Conservation (phyloP, 2,113 vertebrate species). For the Cebus imitator region DNA sequence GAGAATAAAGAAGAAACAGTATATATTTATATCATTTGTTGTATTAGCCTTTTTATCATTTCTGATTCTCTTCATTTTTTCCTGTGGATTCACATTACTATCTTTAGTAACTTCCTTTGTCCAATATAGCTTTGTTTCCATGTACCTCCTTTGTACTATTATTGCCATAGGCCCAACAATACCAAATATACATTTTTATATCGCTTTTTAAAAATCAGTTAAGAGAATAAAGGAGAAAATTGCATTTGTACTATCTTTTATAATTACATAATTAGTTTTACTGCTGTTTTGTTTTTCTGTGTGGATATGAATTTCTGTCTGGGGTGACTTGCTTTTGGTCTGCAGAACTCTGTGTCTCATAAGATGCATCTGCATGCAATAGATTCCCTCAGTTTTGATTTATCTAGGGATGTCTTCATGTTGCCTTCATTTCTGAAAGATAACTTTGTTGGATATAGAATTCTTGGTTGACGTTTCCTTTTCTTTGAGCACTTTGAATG, state of each 20-base stretch:
- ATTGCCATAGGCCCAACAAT: not conserved
- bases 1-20: not conserved
- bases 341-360: not conserved
- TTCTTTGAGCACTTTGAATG: not conserved
- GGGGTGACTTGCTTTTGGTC: not conserved
- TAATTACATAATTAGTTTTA: not conserved
- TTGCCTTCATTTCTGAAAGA: not conserved
- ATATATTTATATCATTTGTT: not conserved
- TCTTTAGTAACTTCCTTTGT: too few relatives aligned
- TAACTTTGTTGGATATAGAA: not conserved
- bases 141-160: fast-evolving
- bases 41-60: not conserved
- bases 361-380: not conserved
- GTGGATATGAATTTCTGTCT: not conserved
- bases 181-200: not conserved
- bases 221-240: not conserved
- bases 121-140: not conserved
- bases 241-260: too few relatives aligned
- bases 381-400: not conserved
- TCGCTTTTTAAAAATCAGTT: not conserved
- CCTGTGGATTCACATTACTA: not conserved
- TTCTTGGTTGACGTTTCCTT: not conserved
- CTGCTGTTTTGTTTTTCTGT: not conserved
- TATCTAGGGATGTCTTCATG: not conserved
- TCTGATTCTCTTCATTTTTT: not conserved